Conservation (phyloP, 2,888 invertebrate species). For the Meloe dianella region DNA sequence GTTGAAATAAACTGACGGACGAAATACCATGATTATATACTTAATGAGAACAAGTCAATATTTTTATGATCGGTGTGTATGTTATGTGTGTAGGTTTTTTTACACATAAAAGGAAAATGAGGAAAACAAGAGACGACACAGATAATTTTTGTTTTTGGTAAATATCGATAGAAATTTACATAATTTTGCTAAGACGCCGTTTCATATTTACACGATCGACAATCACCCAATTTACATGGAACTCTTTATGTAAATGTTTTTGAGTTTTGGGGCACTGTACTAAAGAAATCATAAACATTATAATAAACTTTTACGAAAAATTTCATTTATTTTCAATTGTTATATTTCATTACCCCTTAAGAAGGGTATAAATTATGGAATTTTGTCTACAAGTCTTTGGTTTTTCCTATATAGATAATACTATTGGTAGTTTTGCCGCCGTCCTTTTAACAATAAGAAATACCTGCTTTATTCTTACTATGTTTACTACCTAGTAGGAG, state of each 20-base stretch:
- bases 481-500: not conserved
- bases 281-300: no score
- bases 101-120: not conserved
- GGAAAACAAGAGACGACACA: not conserved
- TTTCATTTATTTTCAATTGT: no score
- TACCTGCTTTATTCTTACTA: no score
- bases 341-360: not conserved
- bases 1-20: not conserved
- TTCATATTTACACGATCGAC: no score
- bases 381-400: not conserved
- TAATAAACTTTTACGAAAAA: no score
- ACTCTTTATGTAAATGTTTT: no score
- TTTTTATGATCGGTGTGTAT: not conserved
- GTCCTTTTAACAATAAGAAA: not conserved
- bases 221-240: no score
- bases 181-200: not conserved
- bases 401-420: no score
- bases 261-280: no score
- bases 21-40: not conserved
- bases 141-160: not conserved
- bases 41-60: constrained; percentile 8
- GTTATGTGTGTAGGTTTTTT: not conserved
- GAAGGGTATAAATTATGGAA: not conserved
- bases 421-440: not conserved
- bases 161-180: not conserved